These are phyloP conservation scores for Greenwoodochromis staneri DNA, from an alignment of 2,113 vertebrate genomes.

Conservation along the genomic window DNA sequence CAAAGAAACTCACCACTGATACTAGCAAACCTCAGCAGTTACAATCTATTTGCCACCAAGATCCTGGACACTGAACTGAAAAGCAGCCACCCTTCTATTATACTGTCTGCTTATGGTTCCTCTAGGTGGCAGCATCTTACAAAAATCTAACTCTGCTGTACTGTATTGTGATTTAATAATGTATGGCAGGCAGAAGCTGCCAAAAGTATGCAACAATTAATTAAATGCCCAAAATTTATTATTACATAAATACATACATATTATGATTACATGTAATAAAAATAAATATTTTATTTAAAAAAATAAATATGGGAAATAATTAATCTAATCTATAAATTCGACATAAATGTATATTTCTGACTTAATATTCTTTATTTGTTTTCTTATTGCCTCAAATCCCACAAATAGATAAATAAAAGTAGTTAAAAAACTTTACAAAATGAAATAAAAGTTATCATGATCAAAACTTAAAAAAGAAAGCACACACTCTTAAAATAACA, in stretches of 20 bases:
- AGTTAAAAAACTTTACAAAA: not conserved
- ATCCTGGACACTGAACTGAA: not conserved
- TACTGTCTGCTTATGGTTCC: not conserved
- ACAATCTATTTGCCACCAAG: not conserved
- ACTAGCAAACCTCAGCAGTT: not conserved
- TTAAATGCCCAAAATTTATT: not conserved
- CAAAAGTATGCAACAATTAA: not conserved
- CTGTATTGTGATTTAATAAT: not conserved
- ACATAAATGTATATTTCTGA: not conserved
- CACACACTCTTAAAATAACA: not conserved
- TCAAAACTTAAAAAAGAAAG: not conserved
- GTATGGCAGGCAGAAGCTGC: not conserved
- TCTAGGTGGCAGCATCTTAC: not conserved
- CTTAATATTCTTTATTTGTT: not conserved
- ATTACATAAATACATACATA: not conserved
- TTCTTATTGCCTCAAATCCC: not conserved
- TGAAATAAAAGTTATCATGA: not conserved
- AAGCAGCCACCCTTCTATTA: not conserved
- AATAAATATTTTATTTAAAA: not conserved
- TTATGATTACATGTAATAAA: not conserved
- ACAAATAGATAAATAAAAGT: not conserved
- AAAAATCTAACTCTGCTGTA: not conserved
- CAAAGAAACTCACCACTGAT: not conserved
- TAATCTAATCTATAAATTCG: not conserved
- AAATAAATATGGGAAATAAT: not conserved